phyloP scores from a whole-genome alignment of 2,113 vertebrate genomes.

The Dasypus novemcinctus region DNA sequence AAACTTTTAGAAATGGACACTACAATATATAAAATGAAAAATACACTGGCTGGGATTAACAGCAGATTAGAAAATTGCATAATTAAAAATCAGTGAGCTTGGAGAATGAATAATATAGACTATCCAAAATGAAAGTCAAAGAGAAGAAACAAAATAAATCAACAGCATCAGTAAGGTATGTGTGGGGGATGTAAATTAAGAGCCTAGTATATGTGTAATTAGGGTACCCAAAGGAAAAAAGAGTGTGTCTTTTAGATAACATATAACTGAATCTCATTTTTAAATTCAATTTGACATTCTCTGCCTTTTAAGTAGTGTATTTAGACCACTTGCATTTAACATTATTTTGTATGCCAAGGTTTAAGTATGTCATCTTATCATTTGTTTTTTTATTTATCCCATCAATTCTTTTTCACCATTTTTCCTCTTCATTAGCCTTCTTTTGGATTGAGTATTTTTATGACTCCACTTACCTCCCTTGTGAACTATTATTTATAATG shows the following conservation, averaged over 20 bases:
- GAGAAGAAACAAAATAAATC: neutral
- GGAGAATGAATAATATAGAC: neutral
- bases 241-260: neutral
- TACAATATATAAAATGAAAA: neutral
- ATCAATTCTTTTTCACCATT: no score
- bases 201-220: neutral
- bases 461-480: no score
- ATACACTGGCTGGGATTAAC: neutral
- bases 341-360: no score
- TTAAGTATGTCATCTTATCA: no score
- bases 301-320: no score
- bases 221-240: neutral
- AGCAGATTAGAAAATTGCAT: neutral
- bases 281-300: no score
- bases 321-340: no score
- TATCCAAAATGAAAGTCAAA: neutral
- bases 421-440: no score
- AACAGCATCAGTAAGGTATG: neutral
- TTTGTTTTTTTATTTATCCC: no score
- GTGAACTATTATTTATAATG: no score
- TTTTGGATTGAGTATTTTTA: no score
- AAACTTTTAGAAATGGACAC: neutral
- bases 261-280: no score
- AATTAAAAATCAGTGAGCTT: neutral
- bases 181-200: neutral